phyloP scores from a whole-genome alignment of 2,113 vertebrate species.

The Sardina pilchardus region DNA sequence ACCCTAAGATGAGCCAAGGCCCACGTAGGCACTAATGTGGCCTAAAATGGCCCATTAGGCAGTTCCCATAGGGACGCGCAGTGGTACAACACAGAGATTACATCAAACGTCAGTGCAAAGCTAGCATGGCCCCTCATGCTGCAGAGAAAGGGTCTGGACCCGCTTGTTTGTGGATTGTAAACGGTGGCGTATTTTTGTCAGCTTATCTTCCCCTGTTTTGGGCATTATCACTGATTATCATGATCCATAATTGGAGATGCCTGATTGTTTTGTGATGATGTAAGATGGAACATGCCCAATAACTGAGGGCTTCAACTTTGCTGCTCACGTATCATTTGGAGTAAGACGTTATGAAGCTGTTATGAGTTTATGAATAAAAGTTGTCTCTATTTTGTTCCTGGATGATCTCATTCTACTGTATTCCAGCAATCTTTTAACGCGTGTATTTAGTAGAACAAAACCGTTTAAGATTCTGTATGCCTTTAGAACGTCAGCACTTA shows the following conservation, averaged over 20 bases:
- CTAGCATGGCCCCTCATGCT: not conserved
- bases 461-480: not conserved
- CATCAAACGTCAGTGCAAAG: constrained; percentile 50
- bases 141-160: not conserved
- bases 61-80: constrained; percentile 37
- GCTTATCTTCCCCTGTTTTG: not conserved
- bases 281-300: constrained; percentile 12
- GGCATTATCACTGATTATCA: not conserved
- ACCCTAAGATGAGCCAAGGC: constrained; percentile 49
- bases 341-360: not conserved
- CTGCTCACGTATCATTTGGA: not conserved
- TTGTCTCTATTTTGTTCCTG: not conserved
- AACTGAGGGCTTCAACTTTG: not conserved
- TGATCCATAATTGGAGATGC: not conserved
- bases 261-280: constrained; percentile 15
- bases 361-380: no score
- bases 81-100: constrained; percentile 51
- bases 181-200: constrained; percentile 6
- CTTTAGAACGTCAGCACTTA: not conserved
- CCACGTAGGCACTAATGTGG: constrained; percentile 58
- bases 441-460: not conserved
- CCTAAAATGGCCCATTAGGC: constrained; percentile 52
- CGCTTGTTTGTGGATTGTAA: not conserved
- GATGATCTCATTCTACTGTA: not conserved
- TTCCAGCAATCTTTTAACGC: not conserved